Conservation (phyloP, 2,888 invertebrate species). For the Chloroclysta siterata region DNA sequence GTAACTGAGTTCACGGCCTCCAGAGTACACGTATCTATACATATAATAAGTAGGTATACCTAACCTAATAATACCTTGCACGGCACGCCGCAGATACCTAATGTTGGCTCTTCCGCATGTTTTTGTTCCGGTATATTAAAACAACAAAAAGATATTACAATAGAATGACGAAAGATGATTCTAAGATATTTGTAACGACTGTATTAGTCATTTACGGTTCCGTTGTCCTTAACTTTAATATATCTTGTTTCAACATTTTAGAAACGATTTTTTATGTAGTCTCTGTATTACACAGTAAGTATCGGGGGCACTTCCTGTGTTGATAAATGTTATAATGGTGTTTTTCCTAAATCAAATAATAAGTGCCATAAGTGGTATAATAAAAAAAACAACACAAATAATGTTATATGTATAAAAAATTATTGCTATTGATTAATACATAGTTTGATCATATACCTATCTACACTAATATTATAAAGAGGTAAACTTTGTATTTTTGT, state of each 20-base stretch:
- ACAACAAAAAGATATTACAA: constrained; percentile 25
- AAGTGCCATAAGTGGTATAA: too few relatives aligned
- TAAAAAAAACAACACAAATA: too few relatives aligned
- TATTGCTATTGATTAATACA: too few relatives aligned
- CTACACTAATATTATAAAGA: too few relatives aligned
- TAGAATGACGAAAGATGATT: constrained; percentile 19
- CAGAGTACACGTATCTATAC: constrained; percentile 28
- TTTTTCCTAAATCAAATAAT: too few relatives aligned
- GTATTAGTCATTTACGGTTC: constrained; percentile 11
- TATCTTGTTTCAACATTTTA: neutral
- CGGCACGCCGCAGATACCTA: constrained; percentile 32
- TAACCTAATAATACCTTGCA: constrained; percentile 11
- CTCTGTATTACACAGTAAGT: too few relatives aligned
- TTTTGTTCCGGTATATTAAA: constrained; percentile 49
- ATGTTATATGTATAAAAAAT: too few relatives aligned
- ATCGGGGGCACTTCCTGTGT: too few relatives aligned
- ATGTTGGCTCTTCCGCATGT: constrained; percentile 44
- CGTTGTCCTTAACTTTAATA: neutral
- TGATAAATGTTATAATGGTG: too few relatives aligned
- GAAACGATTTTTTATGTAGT: too few relatives aligned
- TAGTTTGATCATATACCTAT: too few relatives aligned
- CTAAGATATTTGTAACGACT: constrained; percentile 13
- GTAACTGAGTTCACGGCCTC: constrained; percentile 59
- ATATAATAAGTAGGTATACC: neutral
- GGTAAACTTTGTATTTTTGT: too few relatives aligned